phyloP scores from a whole-genome alignment of 1,140 invertebrate genomes.

The Xylocopa sonorina region DNA sequence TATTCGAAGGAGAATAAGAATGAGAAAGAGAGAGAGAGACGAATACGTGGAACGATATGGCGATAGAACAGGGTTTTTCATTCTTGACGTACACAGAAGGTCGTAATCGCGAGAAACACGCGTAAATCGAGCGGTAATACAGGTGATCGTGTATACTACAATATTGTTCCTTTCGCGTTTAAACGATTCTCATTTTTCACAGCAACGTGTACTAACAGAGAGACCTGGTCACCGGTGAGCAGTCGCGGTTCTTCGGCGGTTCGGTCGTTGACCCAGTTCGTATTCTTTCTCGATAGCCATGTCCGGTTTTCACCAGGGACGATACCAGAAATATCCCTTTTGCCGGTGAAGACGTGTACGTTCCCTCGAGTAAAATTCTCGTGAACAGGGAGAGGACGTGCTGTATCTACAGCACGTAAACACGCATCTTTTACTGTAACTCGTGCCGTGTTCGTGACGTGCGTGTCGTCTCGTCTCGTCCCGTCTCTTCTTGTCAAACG shows the following conservation, averaged over 20 bases:
- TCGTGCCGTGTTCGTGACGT: too few relatives aligned
- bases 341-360: neutral
- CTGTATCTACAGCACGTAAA: too few relatives aligned
- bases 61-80: too few relatives aligned
- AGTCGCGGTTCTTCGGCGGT: conserved; percentile 38
- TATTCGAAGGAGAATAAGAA: too few relatives aligned
- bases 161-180: neutral
- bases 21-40: too few relatives aligned
- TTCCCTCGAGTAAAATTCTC: neutral
- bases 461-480: too few relatives aligned
- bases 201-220: conserved; percentile 7
- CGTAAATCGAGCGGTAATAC: neutral
- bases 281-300: conserved; percentile 51
- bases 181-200: conserved; percentile 34
- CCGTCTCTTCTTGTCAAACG: neutral
- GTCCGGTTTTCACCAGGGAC: conserved; percentile 52
- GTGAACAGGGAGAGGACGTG: neutral
- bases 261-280: conserved; percentile 51
- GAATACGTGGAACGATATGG: too few relatives aligned
- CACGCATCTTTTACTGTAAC: neutral
- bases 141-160: neutral
- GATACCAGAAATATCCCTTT: conserved; percentile 51
- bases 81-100: neutral
- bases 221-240: conserved; percentile 16
- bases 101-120: neutral